Evolutionary conservation across 92 coral and sea anemone species (phyloP).

Genomic region (Parazoanthus swiftii): DNA sequence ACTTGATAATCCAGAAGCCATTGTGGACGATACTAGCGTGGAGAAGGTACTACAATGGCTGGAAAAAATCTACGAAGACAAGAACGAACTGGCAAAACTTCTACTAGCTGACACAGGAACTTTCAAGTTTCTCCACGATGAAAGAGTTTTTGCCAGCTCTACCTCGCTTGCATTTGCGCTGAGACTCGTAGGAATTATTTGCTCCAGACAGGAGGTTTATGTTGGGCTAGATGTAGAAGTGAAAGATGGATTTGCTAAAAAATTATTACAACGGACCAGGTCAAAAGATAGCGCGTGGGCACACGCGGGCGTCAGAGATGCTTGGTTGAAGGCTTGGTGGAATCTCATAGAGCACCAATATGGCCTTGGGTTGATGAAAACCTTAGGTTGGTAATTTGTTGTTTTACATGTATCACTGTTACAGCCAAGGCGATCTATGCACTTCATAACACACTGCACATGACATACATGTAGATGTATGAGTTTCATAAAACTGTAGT

Average conservation of each 20-base stretch:
- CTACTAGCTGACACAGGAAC: slow-evolving; percentile 60
- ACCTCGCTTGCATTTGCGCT: slow-evolving; percentile 66
- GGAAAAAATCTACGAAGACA: slow-evolving; percentile 48
- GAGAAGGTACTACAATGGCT: slow-evolving; percentile 82
- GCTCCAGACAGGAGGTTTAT: slow-evolving; percentile 44
- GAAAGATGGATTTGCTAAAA: slow-evolving; percentile 39
- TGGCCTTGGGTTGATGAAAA: slow-evolving; percentile 68
- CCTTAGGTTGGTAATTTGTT: slow-evolving; percentile 4
- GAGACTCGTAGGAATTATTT: slow-evolving; percentile 72
- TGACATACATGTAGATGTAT: too few relatives aligned
- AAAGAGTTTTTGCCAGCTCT: slow-evolving; percentile 48
- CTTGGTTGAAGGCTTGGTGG: slow-evolving; percentile 65
- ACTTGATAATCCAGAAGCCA: slow-evolving; percentile 64
- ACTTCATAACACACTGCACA: too few relatives aligned
- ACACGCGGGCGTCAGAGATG: slow-evolving; percentile 77
- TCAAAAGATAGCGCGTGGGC: slow-evolving; percentile 59
- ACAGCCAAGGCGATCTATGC: background rate
- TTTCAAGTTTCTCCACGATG: slow-evolving; percentile 56
- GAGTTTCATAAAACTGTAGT: too few relatives aligned
- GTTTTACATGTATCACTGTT: too few relatives aligned
- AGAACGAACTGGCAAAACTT: slow-evolving; percentile 40
- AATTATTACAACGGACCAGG: slow-evolving; percentile 40
- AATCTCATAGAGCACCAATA: slow-evolving; percentile 52
- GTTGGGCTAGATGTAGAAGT: slow-evolving; percentile 14
- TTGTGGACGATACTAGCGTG: slow-evolving; percentile 94